Percentiles rank a stretch among this genome's conserved stretches.
phyloP scores from a whole-genome alignment of 1,140 invertebrate genomes.

The Drosophila equinoxialis region DNA sequence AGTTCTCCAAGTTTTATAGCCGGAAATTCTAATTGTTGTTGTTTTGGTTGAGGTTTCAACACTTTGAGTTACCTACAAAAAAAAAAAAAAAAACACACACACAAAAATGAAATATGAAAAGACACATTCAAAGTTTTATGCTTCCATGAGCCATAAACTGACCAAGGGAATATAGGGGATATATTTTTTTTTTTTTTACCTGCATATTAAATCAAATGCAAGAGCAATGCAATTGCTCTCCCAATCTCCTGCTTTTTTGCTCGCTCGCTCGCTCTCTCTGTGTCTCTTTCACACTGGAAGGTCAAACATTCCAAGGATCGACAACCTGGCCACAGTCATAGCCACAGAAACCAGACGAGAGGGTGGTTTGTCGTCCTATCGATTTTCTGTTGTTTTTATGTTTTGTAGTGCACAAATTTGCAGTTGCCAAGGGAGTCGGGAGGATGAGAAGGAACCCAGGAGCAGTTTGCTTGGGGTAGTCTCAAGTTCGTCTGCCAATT shows the following conservation, averaged over 20 bases:
- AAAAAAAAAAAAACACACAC: neutral
- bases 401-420: slow-evolving; percentile 54
- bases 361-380: slow-evolving; percentile 50
- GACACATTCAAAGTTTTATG: slow-evolving; percentile 25
- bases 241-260: slow-evolving; percentile 5
- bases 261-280: slow-evolving; percentile 23
- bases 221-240: slow-evolving; percentile 8
- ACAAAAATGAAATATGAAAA: slow-evolving; percentile 9
- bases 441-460: neutral
- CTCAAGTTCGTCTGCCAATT: slow-evolving; percentile 80
- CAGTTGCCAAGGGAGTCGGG: slow-evolving; percentile 52
- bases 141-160: slow-evolving; percentile 19
- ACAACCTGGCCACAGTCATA: slow-evolving; percentile 59
- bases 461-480: slow-evolving; percentile 62
- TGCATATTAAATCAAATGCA: slow-evolving; percentile 29
- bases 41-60: slow-evolving; percentile 36
- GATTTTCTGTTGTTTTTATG: slow-evolving; percentile 51
- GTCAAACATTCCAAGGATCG: slow-evolving; percentile 65
- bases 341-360: slow-evolving; percentile 26
- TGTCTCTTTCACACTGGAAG: slow-evolving; percentile 29
- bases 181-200: slow-evolving; percentile 1
- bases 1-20: slow-evolving; percentile 60
- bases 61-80: slow-evolving; percentile 19
- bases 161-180: slow-evolving; percentile 4
- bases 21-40: slow-evolving; percentile 74